These are phyloP conservation scores for Tokudaia muenninki DNA, from an alignment of 2,797 vertebrate genomes.

Conservation along the genomic window DNA sequence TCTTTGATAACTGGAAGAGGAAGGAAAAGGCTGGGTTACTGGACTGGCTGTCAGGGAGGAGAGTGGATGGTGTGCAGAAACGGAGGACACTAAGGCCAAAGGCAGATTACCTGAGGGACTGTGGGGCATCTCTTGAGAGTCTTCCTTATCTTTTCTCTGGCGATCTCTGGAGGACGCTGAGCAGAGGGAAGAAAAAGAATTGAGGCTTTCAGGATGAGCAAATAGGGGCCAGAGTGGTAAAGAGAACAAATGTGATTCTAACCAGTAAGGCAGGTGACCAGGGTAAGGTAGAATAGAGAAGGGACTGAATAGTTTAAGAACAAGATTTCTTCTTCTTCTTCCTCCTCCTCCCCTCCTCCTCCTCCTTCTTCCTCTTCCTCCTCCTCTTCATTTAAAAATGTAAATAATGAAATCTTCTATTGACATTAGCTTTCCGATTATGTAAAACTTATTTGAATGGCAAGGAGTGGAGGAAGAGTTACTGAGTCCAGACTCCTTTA, in stretches of 20 bases:
- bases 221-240: not conserved
- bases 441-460: not conserved
- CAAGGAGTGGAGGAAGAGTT: not conserved
- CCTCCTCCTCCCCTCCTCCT: too few species aligned
- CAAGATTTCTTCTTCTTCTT: not conserved
- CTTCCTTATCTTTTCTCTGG: not conserved
- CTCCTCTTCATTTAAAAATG: not conserved
- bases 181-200: not conserved
- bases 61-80: not conserved
- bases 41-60: not conserved
- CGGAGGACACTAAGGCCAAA: not conserved
- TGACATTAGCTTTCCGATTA: not conserved
- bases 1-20: not conserved
- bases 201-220: not conserved
- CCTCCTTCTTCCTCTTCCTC: too few species aligned
- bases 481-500: not conserved
- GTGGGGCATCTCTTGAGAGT: not conserved
- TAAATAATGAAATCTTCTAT: too few species aligned
- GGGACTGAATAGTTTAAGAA: not conserved
- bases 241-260: not conserved
- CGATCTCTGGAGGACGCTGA: not conserved
- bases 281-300: not conserved
- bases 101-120: not conserved
- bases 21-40: not conserved
- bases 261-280: rapidly evolving